Evolutionary conservation across 2,113 vertebrate species (phyloP).

Genomic region (Stomatorhinus ivindoensis): DNA sequence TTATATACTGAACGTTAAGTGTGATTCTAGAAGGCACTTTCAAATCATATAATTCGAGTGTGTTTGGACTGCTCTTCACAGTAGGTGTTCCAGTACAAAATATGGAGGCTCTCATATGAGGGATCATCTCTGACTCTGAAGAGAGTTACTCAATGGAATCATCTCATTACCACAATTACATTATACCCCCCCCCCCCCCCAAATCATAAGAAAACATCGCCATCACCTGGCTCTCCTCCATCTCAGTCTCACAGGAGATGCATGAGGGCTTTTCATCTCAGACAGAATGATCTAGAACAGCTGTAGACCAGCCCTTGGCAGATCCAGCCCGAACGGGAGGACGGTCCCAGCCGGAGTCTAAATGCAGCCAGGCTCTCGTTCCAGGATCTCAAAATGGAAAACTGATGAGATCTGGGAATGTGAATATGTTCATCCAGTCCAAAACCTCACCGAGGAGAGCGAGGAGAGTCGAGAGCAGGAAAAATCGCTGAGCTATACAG

Average conservation of each 20-base stretch:
- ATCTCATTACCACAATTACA: background rate
- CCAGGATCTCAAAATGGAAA: background rate
- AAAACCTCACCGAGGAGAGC: background rate
- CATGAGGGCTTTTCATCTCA: background rate
- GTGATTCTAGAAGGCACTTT: background rate
- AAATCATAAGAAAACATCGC: background rate
- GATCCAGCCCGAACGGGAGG: background rate
- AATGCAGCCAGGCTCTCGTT: background rate
- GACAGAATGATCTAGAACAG: background rate
- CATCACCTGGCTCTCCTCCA: background rate
- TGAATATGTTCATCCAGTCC: background rate
- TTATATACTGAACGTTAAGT: background rate
- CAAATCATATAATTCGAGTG: background rate
- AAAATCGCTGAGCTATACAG: slow-evolving; percentile 28
- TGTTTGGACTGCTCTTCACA: background rate
- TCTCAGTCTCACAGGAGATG: background rate
- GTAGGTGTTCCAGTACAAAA: background rate
- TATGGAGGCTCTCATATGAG: background rate
- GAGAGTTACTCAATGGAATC: background rate
- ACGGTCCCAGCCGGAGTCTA: background rate
- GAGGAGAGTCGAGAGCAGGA: background rate
- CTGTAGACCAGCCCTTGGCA: background rate
- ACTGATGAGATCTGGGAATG: background rate
- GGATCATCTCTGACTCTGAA: background rate
- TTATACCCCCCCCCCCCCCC: background rate